Conservation (phyloP, 2,113 vertebrate genomes). For the Albula glossodonta region DNA sequence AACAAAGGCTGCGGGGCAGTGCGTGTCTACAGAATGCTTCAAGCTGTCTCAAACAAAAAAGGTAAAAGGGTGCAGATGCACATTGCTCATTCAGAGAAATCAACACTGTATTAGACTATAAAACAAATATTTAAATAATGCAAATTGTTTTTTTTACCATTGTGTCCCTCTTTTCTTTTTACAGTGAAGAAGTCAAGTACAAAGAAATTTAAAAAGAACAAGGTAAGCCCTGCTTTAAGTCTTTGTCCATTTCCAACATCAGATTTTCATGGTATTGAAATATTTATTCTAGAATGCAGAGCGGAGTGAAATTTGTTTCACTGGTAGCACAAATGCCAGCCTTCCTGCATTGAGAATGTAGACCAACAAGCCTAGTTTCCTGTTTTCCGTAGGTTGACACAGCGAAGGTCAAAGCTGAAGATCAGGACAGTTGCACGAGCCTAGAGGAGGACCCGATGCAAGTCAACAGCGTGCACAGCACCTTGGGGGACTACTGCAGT, state of each 20-base stretch:
- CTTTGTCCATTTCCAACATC: not conserved
- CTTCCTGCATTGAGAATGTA: not conserved
- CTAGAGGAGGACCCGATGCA: conserved; percentile 52
- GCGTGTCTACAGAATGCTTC: conserved; percentile 91
- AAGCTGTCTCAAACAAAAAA: conserved; percentile 67
- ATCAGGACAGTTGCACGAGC: conserved; percentile 63
- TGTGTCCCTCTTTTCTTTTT: not conserved
- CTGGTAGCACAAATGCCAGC: not conserved
- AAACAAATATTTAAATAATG: not conserved
- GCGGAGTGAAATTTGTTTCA: not conserved
- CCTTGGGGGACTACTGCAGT: conserved; percentile 37
- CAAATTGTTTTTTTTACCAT: conserved; percentile 15
- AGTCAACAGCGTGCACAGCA: conserved; percentile 77
- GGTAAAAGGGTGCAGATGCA: conserved; percentile 50
- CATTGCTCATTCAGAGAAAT: not conserved
- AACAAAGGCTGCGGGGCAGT: conserved; percentile 90
- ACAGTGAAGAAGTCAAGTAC: conserved; percentile 80
- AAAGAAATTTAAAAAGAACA: conserved; percentile 73
- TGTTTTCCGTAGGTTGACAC: not conserved
- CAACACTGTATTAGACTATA: not conserved
- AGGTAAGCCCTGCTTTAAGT: conserved; percentile 67
- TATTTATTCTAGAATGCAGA: not conserved
- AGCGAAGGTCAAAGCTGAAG: conserved; percentile 64
- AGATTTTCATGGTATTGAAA: not conserved
- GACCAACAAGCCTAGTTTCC: not conserved